Evolutionary conservation across 1,140 invertebrate species (phyloP), one percentile per base, ranked within the genome.

Genomic region (Euwallacea fornicatus): DNA sequence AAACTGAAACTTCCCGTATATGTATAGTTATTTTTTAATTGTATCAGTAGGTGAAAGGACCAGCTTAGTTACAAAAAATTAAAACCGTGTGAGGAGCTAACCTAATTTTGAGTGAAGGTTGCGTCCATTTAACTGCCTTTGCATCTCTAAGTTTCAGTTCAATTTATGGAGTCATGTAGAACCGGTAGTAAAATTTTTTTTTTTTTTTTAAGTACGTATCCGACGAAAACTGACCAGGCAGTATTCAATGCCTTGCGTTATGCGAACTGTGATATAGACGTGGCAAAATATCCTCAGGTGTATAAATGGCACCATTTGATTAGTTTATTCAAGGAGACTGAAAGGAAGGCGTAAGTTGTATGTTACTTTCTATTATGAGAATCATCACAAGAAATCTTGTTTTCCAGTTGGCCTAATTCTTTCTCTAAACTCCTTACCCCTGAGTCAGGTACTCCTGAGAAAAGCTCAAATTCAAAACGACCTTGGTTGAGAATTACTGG

Each of bases 181-280:
- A 33, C 21, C 4, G 21, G 21, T 33, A 33, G 4, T 33, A 33
- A 33, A 4, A 4, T 4, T 4, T 33, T 33, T 4, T 33, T 33
- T 33, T 33, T 63, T 83, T 85, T 63, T 77, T n/a, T n/a, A n/a
- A 91, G 89, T 8, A 84, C 86, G 73, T 83, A 85, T 71, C 89
- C 90, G 13, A 87, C 87, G 0, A 91, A 90, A 78, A 85, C 88
- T 63, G 91, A 93, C 81, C 82, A 87, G 66, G 84, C 89, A 44
- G 90, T 91, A 55, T 88, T 85, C 68, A 88, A 89, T 75, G 90
- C 90, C 7, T 77, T 92, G 66, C 74, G 77, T 72, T 77, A 75
- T 58, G 76, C 82, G 42, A 75, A 84, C 69, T 78, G 82, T 62
- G 42, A 81, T 7, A 79, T 92, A 55, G 81, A 83, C 42, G 76